phyloP scores from a whole-genome alignment of 2,113 vertebrate genomes.

The Gambusia holbrooki region DNA sequence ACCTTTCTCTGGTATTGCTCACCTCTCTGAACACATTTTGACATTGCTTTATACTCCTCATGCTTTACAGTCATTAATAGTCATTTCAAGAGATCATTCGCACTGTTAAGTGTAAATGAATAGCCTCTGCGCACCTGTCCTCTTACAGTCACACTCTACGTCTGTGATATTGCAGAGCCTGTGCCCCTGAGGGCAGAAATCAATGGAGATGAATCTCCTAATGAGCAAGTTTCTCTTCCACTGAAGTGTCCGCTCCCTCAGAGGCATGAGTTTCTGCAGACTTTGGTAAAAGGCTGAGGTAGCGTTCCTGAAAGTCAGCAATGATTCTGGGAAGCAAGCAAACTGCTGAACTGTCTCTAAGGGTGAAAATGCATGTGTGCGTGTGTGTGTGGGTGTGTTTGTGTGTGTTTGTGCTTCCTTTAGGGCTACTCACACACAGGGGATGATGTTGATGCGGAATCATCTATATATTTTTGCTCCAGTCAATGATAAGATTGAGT shows the following conservation, averaged over 20 bases:
- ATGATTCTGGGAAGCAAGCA: conserved; percentile 55
- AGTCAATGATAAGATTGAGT: background rate
- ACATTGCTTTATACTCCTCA: conserved; percentile 16
- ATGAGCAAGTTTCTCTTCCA: conserved; percentile 47
- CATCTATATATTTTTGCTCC: conserved; percentile 3
- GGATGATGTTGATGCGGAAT: conserved; percentile 16
- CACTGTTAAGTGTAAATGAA: conserved; percentile 30
- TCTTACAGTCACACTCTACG: conserved; percentile 33
- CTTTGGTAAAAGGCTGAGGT: conserved; percentile 44
- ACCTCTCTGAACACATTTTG: conserved; percentile 7
- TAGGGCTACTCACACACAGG: background rate
- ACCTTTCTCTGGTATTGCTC: background rate
- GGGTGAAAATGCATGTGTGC: background rate
- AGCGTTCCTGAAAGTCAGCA: conserved; percentile 50
- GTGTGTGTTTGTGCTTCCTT: conserved; percentile 1
- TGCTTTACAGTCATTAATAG: conserved; percentile 7
- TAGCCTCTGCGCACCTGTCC: conserved; percentile 23
- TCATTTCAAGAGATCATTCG: conserved; percentile 15
- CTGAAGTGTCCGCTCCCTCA: conserved; percentile 34
- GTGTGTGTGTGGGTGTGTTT: conserved; percentile 2
- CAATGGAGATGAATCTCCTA: conserved; percentile 61
- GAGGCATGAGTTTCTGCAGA: conserved; percentile 53
- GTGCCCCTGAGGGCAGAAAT: conserved; percentile 49
- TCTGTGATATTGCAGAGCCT: conserved; percentile 25
- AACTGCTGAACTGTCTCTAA: conserved; percentile 23